Conservation (phyloP, 2,113 vertebrate species). For the Brachyistius frenatus region DNA sequence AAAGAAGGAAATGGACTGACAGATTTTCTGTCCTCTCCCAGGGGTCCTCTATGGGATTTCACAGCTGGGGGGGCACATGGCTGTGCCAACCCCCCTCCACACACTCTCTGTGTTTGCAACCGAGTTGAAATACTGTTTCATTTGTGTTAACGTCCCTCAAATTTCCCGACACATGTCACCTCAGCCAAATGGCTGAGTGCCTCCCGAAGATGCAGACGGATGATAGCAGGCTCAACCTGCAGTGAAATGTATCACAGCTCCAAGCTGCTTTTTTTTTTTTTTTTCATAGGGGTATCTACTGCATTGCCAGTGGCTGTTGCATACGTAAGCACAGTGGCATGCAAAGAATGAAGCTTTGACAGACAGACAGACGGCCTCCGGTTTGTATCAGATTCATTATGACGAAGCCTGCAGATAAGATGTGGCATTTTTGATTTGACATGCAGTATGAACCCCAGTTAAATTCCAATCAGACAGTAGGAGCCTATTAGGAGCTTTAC, state of each 20-base stretch:
- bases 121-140: background rate
- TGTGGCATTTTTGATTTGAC: slow-evolving; percentile 59
- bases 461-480: slow-evolving; percentile 39
- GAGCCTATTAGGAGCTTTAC: background rate
- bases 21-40: slow-evolving; percentile 36
- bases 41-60: slow-evolving; percentile 41
- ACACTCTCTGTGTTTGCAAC: slow-evolving; percentile 17
- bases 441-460: slow-evolving; percentile 7
- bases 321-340: slow-evolving; percentile 52
- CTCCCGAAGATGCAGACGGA: slow-evolving; percentile 30
- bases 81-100: slow-evolving; percentile 14
- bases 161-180: slow-evolving; percentile 44
- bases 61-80: slow-evolving; percentile 30
- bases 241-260: slow-evolving; percentile 19
- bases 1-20: slow-evolving; percentile 18
- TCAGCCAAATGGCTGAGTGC: slow-evolving; percentile 39
- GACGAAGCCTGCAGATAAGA: slow-evolving; percentile 54
- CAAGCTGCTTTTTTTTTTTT: slow-evolving; percentile 20
- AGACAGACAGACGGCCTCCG: slow-evolving; percentile 39
- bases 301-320: slow-evolving; percentile 28
- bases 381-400: slow-evolving; percentile 56
- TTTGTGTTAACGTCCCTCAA: slow-evolving; percentile 29
- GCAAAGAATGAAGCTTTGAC: slow-evolving; percentile 65
- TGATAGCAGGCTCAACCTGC: slow-evolving; percentile 44
- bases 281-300: slow-evolving; percentile 19